These are phyloP conservation scores for Leucophenga varia DNA, from an alignment of 1,140 invertebrate species.

Conservation along the genomic window DNA sequence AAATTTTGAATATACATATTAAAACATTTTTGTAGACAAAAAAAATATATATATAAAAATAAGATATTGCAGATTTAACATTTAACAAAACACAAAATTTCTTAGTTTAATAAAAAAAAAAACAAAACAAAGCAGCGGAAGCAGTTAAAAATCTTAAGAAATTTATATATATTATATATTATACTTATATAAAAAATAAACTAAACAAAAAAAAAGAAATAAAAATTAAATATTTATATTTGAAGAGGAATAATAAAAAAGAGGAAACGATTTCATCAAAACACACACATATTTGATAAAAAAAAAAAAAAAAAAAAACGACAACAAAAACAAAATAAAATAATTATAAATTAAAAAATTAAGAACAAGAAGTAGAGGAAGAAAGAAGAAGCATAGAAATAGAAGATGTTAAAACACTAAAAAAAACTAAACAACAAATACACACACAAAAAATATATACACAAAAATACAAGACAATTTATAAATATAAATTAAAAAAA, in stretches of 20 bases:
- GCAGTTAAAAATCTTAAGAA: constrained; percentile 13
- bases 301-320: no score
- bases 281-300: background rate
- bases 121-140: constrained; percentile 22
- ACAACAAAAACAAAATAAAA: no score
- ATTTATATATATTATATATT: constrained; percentile 26
- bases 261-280: constrained; percentile 43
- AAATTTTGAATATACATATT: no score
- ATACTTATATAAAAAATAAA: constrained; percentile 25
- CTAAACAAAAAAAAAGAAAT: constrained; percentile 21
- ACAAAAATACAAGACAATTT: constrained; percentile 28
- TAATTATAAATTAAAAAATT: no score
- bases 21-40: no score
- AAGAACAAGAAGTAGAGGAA: constrained; percentile 21
- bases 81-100: constrained; percentile 22
- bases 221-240: constrained; percentile 52
- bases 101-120: constrained; percentile 8
- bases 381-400: constrained; percentile 5
- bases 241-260: constrained; percentile 22
- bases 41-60: constrained; percentile 11
- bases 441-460: constrained; percentile 34
- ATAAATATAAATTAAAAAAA: constrained; percentile 19
- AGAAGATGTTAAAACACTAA: no score
- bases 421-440: constrained; percentile 5
- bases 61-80: constrained; percentile 27